Base-by-base conservation (phyloP, 2,888 invertebrate species). In the Harpagoxenus sublaevis region DNA sequence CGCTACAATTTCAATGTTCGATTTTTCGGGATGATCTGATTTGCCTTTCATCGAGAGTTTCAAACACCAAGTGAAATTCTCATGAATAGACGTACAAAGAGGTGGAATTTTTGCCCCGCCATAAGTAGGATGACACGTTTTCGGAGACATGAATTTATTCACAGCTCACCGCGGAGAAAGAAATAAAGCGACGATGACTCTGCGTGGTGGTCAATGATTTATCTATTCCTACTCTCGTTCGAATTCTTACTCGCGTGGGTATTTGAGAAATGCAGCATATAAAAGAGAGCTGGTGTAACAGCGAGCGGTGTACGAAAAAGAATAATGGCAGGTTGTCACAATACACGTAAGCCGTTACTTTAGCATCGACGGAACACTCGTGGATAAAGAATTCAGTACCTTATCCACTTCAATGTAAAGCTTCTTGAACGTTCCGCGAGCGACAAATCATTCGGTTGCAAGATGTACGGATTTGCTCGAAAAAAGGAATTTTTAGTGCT, bases 261-360 rank as follows among this genome's bases (percentile, higher is more conserved):
- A 57, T 75, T 85, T 86, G 89, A 86, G 73, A 86, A 84, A 89
- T 89, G 89, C 79, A 39, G 28, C 63, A 42, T 71, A 84, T 84
- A 89, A 83, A 78, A 70, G 82, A 77, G 83, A 87, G 74, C 68
- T 62, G 73, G 71, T 57, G 82, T 83, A 88, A 86, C 86, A 83
- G 51, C 78, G 78, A 18, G 18, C 65, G 84, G 28, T 62, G 66
- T 57, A 84, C 68, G 82, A 65, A 51, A 83, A 89, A 86, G 89
- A 89, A 74, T 89, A 89, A 89, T 86, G 86, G 83, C 65, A 74
- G 15, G 10, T 77, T 85, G 89, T 87, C 89, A 87, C 87, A 83
- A 86, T 89, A 89, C 83, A 78, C 83, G 71, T 84, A 74, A 89
- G 62, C 81, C 77, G 86, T 89, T 89, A 74, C 85, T 68, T 66